Percentiles rank a stretch among this genome's conserved stretches.
These are phyloP conservation scores for Falco cherrug DNA, from an alignment of 2,797 vertebrate genomes.

Conservation along the genomic window DNA sequence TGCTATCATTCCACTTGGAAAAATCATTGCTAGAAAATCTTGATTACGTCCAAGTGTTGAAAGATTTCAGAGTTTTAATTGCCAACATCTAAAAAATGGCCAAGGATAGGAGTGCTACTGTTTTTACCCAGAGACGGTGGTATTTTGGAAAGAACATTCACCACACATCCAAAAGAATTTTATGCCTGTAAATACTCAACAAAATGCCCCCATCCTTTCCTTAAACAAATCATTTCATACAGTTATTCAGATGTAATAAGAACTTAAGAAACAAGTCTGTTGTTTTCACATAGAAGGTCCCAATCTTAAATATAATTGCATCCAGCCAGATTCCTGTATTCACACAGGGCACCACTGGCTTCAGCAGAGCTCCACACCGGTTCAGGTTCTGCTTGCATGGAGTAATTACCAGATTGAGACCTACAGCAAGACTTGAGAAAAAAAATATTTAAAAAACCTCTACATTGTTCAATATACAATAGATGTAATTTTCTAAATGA, in stretches of 20 bases:
- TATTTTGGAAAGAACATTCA: not conserved
- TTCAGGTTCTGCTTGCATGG: not conserved
- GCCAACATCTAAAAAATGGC: not conserved
- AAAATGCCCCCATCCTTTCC: not conserved
- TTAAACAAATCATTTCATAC: not conserved
- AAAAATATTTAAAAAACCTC: slow-evolving; percentile 47
- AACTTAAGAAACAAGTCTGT: not conserved
- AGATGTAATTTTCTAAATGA: slow-evolving; percentile 68
- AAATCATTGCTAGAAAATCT: not conserved
- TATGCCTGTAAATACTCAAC: not conserved
- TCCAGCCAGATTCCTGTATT: not conserved
- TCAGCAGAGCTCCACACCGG: not conserved
- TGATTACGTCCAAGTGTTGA: not conserved
- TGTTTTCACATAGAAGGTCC: not conserved
- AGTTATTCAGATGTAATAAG: not conserved
- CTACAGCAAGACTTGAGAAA: slow-evolving; percentile 60
- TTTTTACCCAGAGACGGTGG: not conserved
- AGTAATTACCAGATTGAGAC: slow-evolving; percentile 23
- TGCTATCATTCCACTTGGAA: not conserved
- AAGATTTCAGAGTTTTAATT: not conserved
- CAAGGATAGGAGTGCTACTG: not conserved
- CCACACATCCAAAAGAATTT: not conserved
- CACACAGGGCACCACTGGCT: slow-evolving; percentile 19
- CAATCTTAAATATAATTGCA: not conserved
- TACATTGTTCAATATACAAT: slow-evolving; percentile 63